Evolutionary conservation across 1,140 invertebrate species (phyloP), one percentile per base, ranked within the genome.

Genomic region (Chlorops oryzae): DNA sequence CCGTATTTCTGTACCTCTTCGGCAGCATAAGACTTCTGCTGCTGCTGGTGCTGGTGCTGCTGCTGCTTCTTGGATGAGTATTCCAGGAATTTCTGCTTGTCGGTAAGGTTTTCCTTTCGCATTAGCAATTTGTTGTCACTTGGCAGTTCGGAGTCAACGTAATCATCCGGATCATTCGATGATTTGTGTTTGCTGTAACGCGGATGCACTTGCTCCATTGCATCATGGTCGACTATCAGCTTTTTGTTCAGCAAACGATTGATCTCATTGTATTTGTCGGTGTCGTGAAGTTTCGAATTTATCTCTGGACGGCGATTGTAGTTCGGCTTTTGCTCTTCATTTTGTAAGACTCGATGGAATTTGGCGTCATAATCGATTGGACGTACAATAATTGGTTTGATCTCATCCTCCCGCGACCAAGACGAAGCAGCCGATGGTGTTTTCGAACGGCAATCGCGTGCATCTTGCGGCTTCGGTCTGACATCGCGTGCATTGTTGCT

Each of bases 311-410:
- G 44, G 2, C 43, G 43, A 37, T 46, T 27, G 34, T 52, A 37
- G 3, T 34, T 41, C 12, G 40, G 58, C 32, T 58, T 51, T 25
- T 55, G 56, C n/a, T n/a, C n/a, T 37, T 70, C 65, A 45, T 58
- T 52, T 44, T 69, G 62, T 51, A 72, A 47, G 1, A 71, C 63
- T 5, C 66, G 56, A 40, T 68, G 67, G 50, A 72, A 71, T 39
- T 69, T 69, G 5, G 65, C 61, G 53, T 71, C 65, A n/a, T 68
- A 72, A 46, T 71, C 63, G 1, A 61, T 57, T 24, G 69, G 69
- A 15, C 68, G 59, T 55, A 71, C 56, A 5, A 72, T 68, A 21
- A 62, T 63, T 12, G 65, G 63, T 22, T 71, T 70, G 25, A 63
- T 65, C 27, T 72, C 62, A 38, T 72, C 72, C 42, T 73, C 59